phyloP scores from a whole-genome alignment of 2,888 invertebrate genomes.

The Acheta domesticus region DNA sequence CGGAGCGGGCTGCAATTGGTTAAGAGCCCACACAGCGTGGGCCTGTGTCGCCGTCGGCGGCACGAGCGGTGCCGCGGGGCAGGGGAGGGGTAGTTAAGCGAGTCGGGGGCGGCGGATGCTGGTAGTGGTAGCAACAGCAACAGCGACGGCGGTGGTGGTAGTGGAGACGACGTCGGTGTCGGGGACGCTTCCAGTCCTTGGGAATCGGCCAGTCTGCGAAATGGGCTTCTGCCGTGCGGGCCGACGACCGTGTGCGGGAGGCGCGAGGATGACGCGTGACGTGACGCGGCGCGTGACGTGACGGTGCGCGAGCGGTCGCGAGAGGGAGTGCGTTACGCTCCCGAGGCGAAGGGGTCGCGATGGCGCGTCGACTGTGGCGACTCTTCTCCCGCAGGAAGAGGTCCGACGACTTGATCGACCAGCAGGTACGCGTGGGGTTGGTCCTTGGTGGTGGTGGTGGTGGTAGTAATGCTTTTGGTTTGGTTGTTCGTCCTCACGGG shows the following conservation, averaged over 20 bases:
- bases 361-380: constrained; percentile 7
- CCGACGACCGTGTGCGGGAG: background rate
- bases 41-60: background rate
- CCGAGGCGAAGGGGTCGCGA: background rate
- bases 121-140: background rate
- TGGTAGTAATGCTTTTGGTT: no score
- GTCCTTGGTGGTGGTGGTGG: no score
- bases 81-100: background rate
- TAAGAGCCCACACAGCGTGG: constrained; percentile 7
- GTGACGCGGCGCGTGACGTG: background rate
- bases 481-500: no score
- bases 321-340: background rate
- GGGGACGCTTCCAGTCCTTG: background rate
- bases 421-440: background rate
- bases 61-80: no score
- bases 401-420: background rate
- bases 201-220: no score
- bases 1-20: background rate
- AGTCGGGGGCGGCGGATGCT: constrained; percentile 11
- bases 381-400: constrained; percentile 8
- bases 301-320: background rate
- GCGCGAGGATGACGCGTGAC: background rate
- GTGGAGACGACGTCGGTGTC: background rate
- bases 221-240: background rate
- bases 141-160: background rate